Conservation (phyloP, 2,797 vertebrate genomes). For the Eurystomus glaucurus region DNA sequence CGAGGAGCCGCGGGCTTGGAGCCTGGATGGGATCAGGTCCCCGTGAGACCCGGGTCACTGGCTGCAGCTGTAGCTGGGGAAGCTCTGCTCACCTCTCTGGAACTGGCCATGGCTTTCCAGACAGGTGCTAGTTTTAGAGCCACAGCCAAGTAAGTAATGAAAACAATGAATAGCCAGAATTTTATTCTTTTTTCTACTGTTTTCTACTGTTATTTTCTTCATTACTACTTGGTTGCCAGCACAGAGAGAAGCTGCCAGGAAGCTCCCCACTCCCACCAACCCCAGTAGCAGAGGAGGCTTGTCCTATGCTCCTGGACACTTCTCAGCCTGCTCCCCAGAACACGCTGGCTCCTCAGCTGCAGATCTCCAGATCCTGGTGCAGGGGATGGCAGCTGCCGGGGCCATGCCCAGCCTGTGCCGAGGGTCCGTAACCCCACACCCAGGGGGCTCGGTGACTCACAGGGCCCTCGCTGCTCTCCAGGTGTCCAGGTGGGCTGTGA, state of each 20-base stretch:
- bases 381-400: accelerated
- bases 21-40: background rate
- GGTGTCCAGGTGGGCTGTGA: background rate
- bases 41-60: background rate
- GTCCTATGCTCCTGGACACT: too few relatives aligned
- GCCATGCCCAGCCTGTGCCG: accelerated
- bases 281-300: too few relatives aligned
- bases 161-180: background rate
- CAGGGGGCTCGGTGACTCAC: background rate
- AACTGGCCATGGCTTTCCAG: background rate
- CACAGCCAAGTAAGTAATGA: background rate
- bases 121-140: background rate
- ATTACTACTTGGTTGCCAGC: too few relatives aligned
- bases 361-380: background rate
- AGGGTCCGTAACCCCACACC: background rate
- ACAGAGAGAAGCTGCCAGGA: accelerated
- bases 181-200: too few relatives aligned
- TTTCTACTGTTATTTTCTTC: too few relatives aligned
- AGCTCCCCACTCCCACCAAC: background rate
- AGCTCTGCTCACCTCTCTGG: background rate
- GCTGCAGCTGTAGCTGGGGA: background rate
- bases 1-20: background rate
- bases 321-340: background rate
- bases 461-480: background rate
- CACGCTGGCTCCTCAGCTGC: background rate